Base-by-base conservation (phyloP, 1,140 invertebrate species). In the Centruroides sculpturatus region DNA sequence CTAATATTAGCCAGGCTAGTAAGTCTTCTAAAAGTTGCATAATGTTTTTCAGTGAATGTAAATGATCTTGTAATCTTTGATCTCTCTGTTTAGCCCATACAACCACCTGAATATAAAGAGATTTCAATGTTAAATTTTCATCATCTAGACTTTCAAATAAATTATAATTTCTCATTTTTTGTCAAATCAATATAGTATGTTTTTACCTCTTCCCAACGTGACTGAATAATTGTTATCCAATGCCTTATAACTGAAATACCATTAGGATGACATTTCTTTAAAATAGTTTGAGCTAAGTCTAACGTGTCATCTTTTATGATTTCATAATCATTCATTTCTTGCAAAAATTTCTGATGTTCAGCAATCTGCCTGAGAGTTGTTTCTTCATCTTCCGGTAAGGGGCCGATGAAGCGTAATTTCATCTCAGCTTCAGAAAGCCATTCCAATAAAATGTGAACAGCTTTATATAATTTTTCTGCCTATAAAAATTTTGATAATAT, bases 341-440 rank as follows among this genome's bases (percentile, higher is more conserved):
- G 76, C 67, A 93, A 78, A 76, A 96, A 95, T 67, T 73, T 76
- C 70, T 89, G 85, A 71, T 97, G 89, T 51, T 92, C 89, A 66
- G 82, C 80, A 56, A 93, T 77, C 68, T 94, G 86, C 58, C 84
- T 82, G 57, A 84, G 80, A 1, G 92, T 86, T 64, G 89, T 85
- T 59, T 87, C 83, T 70, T 96, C 92, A 63, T 91, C 89, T 66
- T 96, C 92, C 0, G 92, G 91, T 10, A 91, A 75, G 55, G 83
- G 82, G 53, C 89, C 89, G 50, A 86, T 83, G 76, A 92, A 91
- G 23, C 73, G 79, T 2, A 98, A 76, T 68, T 89, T 89, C 79
- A 89, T 88, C 75, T 98, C 93, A 4, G 91, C 90, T 72, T 95
- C 89, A 35, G 89, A 89, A 7, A 99, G 75, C 94, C 94, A 98